A percentile compares a stretch with the other conserved stretches of the same genome.
phyloP scores from a whole-genome alignment of 1,140 invertebrate genomes.

The Homarus americanus region DNA sequence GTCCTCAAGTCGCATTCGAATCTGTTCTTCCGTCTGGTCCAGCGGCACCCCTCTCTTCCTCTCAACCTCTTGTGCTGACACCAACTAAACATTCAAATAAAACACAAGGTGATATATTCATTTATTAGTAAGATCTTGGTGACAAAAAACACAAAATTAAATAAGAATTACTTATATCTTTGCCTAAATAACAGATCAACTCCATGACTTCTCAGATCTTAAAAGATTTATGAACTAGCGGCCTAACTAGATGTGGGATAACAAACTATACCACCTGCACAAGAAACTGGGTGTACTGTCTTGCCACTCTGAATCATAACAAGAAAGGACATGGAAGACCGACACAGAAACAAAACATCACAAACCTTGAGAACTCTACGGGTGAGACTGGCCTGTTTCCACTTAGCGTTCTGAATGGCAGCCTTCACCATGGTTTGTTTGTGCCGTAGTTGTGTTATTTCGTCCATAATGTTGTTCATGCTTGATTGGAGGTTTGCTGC shows the following conservation, averaged over 20 bases:
- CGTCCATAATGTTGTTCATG: constrained; percentile 54
- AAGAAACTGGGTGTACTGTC: too few relatives aligned
- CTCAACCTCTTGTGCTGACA: constrained; percentile 63
- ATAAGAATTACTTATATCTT: too few relatives aligned
- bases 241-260: too few relatives aligned
- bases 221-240: too few relatives aligned
- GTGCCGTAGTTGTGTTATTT: constrained; percentile 53
- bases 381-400: constrained; percentile 59
- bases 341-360: too few relatives aligned
- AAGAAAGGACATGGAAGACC: too few relatives aligned
- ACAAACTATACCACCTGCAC: too few relatives aligned
- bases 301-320: too few relatives aligned
- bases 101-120: not conserved
- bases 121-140: too few relatives aligned
- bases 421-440: constrained; percentile 64
- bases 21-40: constrained; percentile 62
- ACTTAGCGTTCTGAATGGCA: constrained; percentile 63
- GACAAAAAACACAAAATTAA: too few relatives aligned
- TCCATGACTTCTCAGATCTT: too few relatives aligned
- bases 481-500: constrained; percentile 45
- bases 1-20: constrained; percentile 62
- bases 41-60: constrained; percentile 60
- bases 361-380: constrained; percentile 57
- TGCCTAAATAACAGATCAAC: too few relatives aligned
- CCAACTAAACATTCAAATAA: constrained; percentile 14